Base-by-base conservation (phyloP, 64 coral and sea anemone genomes). In the Anthopleura sola region DNA sequence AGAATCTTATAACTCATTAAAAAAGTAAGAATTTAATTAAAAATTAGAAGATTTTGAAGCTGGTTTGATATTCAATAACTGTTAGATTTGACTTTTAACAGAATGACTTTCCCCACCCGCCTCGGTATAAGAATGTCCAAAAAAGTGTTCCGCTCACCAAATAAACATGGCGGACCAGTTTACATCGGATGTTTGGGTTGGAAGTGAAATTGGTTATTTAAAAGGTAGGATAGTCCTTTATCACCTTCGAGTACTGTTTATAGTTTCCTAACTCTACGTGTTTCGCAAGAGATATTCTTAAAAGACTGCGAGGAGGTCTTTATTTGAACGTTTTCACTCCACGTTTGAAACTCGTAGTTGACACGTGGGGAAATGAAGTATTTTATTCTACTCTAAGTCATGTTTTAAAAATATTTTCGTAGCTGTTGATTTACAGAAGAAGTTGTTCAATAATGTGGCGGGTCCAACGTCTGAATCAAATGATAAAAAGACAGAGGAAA, bases 101-200 rank as follows among this genome's bases (percentile, higher is more conserved):
- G 7, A 12, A 31, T 34, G 29, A 31, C 66, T 14, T 3, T 32
- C 66, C 2, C 66, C 15, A 71, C 66, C 14, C 66, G 29, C 10
- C 29, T 23, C 12, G 66, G 16, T 11, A 34, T 10, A 34, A 71
- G 13, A 32, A 32, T 34, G 66, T 34, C 9, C 24, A 71, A 71
- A 15, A 71, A 71, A 71, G 60, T 71, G 66, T 71, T 71, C 13
- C 66, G 29, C 2, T 71, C 66, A 71, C 66, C 66, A 71, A 71
- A 71, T 21, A 80, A 99, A 89, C 64, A 99, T 99, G 96, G 96
- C 90, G 92, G 96, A 99, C 85, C 87, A 83, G 36, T 56, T 83
- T 4, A 36, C 24, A 21, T 54, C 82, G 29, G 82, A 83, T 83
- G 55, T 94, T 26, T 99, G 92, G 92, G 87, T 99, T 9, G 96